Evolutionary conservation across 2,888 invertebrate genomes (phyloP), one percentile per base, ranked within the genome.

Genomic region (Psylliodes chrysocephalus): DNA sequence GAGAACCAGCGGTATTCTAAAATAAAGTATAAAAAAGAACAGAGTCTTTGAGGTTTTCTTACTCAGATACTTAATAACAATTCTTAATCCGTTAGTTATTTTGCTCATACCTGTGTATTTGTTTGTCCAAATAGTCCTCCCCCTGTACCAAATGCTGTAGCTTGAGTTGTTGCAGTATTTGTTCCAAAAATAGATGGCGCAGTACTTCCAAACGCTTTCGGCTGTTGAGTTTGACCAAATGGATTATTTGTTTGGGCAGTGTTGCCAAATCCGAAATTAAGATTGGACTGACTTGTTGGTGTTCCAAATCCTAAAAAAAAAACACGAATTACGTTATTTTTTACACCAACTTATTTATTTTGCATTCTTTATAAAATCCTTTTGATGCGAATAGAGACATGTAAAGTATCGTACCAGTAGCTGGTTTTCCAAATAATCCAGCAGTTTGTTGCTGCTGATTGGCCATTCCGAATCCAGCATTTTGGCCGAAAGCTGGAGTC

Each of bases 181-280:
- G 76, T 70, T 47, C 82, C 82, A 72, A 84, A 82, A 42, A 79
- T 74, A 4, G 75, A 72, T 54, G 72, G 74, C 28, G 75, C 71
- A 38, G 73, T 66, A 0, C 82, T 77, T 0, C 86, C 86, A 62
- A 87, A 87, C 0, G 87, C 83, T 74, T 88, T 86, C 62, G 80
- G 80, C 0, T 84, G 82, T 47, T 81, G 77, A 55, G 75, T 76
- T 25, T 81, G 76, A 10, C 85, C 22, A 66, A 77, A 77, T 5
- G 74, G 74, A 65, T 75, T 77, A 4, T 74, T 69, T 82, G 65
- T 82, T 80, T 38, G 84, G 63, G 52, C 76, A 71, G 8, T 78
- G 0, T 85, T 82, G 61, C 85, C 86, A 33, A 78, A 77, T 15
- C 85, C 86, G 77, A 87, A 87, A 0, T 79, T 68, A 40, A 77